Evolutionary conservation across 1,140 invertebrate genomes (phyloP).

Genomic region (Bombyx mori): ASM3026992v2 NC_085117.1:14784001-14784500

Average conservation of each 20-base stretch:
- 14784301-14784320: conserved; percentile 40
- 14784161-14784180: conserved; percentile 72
- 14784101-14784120: conserved; percentile 73
- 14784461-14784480: too few species aligned
- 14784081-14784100: conserved; percentile 68
- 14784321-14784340: conserved; percentile 55
- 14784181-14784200: conserved; percentile 69
- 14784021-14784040: conserved; percentile 49
- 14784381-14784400: conserved; percentile 64
- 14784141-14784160: conserved; percentile 82
- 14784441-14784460: too few species aligned
- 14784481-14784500: too few species aligned
- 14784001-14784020: conserved; percentile 51
- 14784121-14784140: conserved; percentile 81
- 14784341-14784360: conserved; percentile 52
- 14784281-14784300: conserved; percentile 40
- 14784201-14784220: conserved; percentile 74
- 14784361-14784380: conserved; percentile 52
- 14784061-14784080: conserved; percentile 61
- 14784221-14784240: conserved; percentile 55
- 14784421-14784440: too few species aligned
- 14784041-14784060: conserved; percentile 62
- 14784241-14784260: conserved; percentile 60
- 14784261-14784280: conserved; percentile 50
- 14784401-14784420: conserved; percentile 60